phyloP scores from a whole-genome alignment of 2,888 invertebrate genomes.

The Drosophila imparisetae region DNA sequence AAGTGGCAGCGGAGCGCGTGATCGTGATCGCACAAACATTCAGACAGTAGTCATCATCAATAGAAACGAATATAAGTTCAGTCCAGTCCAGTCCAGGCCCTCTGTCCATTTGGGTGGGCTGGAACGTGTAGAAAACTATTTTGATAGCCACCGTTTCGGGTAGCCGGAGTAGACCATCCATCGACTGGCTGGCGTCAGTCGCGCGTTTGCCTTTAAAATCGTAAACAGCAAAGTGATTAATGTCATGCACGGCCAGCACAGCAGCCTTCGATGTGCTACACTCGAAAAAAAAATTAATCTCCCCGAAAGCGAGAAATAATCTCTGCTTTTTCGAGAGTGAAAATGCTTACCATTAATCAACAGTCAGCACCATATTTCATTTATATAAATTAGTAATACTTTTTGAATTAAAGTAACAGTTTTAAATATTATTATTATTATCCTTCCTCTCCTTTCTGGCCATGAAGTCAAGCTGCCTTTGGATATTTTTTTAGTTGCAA shows the following conservation, averaged over 20 bases:
- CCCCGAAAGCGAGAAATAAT: too few species aligned
- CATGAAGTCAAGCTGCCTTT: neutral
- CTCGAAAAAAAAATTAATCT: neutral
- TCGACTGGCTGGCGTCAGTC: constrained; percentile 65
- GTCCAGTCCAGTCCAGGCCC: constrained; percentile 2
- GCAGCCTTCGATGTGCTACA: constrained; percentile 31
- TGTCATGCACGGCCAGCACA: constrained; percentile 50
- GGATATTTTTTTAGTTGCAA: neutral
- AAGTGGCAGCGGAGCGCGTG: constrained; percentile 69
- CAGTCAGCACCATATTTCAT: neutral
- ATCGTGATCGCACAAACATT: constrained; percentile 71
- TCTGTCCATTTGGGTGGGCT: constrained; percentile 77
- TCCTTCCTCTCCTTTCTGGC: too few species aligned
- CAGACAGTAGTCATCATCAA: constrained; percentile 34
- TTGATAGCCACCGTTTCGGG: constrained; percentile 73
- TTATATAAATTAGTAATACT: too few species aligned
- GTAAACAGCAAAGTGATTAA: constrained; percentile 72
- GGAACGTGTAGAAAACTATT: constrained; percentile 73
- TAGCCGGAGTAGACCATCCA: constrained; percentile 9
- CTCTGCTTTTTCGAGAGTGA: neutral
- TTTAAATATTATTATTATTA: too few species aligned
- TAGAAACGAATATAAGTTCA: constrained; percentile 6
- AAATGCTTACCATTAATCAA: neutral
- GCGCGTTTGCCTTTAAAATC: constrained; percentile 52
- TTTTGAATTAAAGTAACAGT: too few species aligned